Evolutionary conservation across 2,797 vertebrate genomes (phyloP).

Genomic region (Nyctalus aviator): DNA sequence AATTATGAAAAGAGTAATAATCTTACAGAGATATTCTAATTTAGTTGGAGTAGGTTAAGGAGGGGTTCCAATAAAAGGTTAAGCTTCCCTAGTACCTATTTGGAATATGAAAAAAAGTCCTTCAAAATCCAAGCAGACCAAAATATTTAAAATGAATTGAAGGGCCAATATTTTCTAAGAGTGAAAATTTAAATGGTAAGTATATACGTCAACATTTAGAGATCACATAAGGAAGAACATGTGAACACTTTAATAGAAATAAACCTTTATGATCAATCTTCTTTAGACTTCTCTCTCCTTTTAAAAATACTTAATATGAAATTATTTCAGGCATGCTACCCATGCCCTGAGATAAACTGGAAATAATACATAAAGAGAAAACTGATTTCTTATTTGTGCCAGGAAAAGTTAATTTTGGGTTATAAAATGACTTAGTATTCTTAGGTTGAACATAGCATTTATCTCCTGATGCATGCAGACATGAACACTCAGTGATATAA

Average conservation of each 20-base stretch:
- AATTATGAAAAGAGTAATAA: not conserved
- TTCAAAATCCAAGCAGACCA: not conserved
- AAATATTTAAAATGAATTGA: not conserved
- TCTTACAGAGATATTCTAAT: not conserved
- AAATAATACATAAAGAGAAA: not conserved
- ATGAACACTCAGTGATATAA: conserved; percentile 6
- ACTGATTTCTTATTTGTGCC: not conserved
- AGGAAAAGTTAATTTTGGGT: not conserved
- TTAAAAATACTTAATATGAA: not conserved
- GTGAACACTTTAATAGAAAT: not conserved
- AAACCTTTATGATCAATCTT: not conserved
- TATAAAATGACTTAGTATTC: not conserved
- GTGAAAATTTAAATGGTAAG: not conserved
- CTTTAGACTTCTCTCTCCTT: not conserved
- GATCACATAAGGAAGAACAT: not conserved
- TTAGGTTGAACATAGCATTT: not conserved
- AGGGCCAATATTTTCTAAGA: not conserved
- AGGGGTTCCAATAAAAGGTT: not conserved
- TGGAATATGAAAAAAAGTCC: not conserved
- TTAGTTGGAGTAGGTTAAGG: not conserved
- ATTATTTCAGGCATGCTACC: not conserved
- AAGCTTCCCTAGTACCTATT: not conserved
- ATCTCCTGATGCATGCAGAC: not conserved
- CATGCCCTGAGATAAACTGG: not conserved
- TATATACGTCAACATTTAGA: not conserved